Evolutionary conservation across 2,888 invertebrate species (phyloP).

Genomic region (Eueremaeus valkanovi): DNA sequence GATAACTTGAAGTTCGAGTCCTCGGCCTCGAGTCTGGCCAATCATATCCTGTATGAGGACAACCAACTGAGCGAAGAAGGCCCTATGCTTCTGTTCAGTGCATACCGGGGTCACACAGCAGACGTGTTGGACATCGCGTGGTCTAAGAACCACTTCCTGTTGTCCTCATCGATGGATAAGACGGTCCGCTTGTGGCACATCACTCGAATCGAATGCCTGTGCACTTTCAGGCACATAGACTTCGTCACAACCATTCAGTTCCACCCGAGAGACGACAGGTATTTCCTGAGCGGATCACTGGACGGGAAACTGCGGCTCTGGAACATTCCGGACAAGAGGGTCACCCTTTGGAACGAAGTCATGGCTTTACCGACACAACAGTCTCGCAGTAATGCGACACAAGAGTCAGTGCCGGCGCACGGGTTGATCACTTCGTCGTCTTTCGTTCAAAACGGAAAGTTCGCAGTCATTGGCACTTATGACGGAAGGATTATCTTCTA

Average conservation of each 20-base stretch:
- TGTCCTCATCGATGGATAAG: slow-evolving; percentile 98
- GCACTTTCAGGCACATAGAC: slow-evolving; percentile 98
- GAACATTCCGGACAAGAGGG: slow-evolving; percentile 99
- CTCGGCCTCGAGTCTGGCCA: slow-evolving; percentile 23
- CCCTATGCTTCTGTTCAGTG: slow-evolving; percentile 62
- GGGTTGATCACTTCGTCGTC: slow-evolving; percentile 88
- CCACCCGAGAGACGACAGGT: slow-evolving; percentile 75
- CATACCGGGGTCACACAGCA: slow-evolving; percentile 90
- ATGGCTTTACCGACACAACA: slow-evolving; percentile 74
- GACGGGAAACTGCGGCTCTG: slow-evolving; percentile 97
- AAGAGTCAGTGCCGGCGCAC: slow-evolving; percentile 37
- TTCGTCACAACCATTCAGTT: slow-evolving; percentile 99
- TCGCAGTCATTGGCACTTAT: slow-evolving; percentile 96
- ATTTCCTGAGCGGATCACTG: slow-evolving; percentile 93
- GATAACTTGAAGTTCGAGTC: slow-evolving; percentile 27
- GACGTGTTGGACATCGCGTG: slow-evolving; percentile 94
- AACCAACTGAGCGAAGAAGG: slow-evolving; percentile 42
- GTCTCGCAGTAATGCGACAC: slow-evolving; percentile 55
- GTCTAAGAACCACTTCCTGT: slow-evolving; percentile 96
- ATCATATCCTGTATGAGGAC: slow-evolving; percentile 37
- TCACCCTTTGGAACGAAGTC: slow-evolving; percentile 92
- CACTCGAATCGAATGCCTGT: slow-evolving; percentile 91
- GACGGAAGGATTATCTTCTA: slow-evolving; percentile 98
- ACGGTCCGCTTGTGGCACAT: slow-evolving; percentile 98
- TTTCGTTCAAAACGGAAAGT: slow-evolving; percentile 95